Evolutionary conservation across 2,797 vertebrate species (phyloP).

Genomic region (Thripadectes ignobilis): DNA sequence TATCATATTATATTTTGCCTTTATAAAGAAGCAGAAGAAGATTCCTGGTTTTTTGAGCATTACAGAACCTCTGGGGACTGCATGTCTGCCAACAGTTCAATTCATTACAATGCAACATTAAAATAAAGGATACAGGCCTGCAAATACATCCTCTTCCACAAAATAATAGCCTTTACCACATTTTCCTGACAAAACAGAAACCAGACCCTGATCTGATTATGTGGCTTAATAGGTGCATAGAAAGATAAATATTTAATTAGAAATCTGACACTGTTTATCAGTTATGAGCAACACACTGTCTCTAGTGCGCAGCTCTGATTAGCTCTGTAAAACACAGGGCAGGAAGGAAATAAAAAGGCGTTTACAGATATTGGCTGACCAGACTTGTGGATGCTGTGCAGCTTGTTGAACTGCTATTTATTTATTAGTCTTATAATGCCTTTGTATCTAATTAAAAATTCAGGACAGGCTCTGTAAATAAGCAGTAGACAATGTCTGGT

Average conservation of each 20-base stretch:
- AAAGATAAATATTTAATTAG: constrained; percentile 29
- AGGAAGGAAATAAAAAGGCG: background rate
- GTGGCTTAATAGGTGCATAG: background rate
- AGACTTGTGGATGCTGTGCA: background rate
- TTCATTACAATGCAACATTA: background rate
- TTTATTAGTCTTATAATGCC: background rate
- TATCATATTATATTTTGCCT: background rate
- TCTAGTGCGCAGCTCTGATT: background rate
- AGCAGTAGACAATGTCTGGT: background rate
- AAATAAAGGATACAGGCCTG: background rate
- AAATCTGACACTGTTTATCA: background rate
- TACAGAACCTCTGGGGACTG: background rate
- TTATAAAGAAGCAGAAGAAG: background rate
- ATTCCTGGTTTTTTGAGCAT: background rate
- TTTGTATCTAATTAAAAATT: constrained; percentile 18
- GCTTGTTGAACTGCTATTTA: background rate
- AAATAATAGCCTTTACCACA: background rate
- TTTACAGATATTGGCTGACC: background rate
- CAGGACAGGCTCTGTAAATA: background rate
- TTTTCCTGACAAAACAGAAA: background rate
- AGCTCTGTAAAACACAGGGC: background rate
- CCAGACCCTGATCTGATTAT: background rate
- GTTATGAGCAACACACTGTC: background rate
- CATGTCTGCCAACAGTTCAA: background rate
- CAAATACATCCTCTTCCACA: background rate